A percentile compares a stretch with the other conserved stretches of the same genome.
Conservation (phyloP, 1,140 invertebrate genomes). For the Danaus melanippus region DNA sequence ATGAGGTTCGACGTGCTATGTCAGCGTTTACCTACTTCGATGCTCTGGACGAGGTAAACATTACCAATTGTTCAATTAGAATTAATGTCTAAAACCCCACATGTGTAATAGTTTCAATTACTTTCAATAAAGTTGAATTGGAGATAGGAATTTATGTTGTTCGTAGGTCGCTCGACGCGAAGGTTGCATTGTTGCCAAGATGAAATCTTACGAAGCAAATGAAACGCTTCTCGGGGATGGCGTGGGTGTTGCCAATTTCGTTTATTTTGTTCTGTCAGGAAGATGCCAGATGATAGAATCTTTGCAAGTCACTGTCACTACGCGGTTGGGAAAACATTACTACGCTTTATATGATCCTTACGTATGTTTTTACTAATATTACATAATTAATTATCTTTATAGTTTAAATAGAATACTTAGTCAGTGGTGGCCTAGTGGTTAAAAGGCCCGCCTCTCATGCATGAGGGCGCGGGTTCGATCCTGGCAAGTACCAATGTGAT, state of each 20-base stretch:
- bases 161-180: conserved; percentile 70
- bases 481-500: too few relatives aligned
- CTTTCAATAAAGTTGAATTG: too few relatives aligned
- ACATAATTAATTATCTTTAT: background rate
- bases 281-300: conserved; percentile 76
- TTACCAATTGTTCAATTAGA: conserved; percentile 2
- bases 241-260: conserved; percentile 74
- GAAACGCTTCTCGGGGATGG: conserved; percentile 77
- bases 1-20: conserved; percentile 73
- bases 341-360: conserved; percentile 69
- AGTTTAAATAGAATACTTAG: too few relatives aligned
- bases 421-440: too few relatives aligned
- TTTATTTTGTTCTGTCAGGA: conserved; percentile 76
- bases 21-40: conserved; percentile 77
- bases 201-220: conserved; percentile 70
- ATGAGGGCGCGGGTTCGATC: too few relatives aligned
- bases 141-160: background rate
- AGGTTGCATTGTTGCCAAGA: conserved; percentile 76
- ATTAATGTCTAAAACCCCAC: too few relatives aligned
- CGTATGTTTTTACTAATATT: conserved; percentile 30
- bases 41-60: conserved; percentile 67
- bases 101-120: conserved; percentile 1
- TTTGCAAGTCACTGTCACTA: conserved; percentile 61
- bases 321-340: conserved; percentile 45
- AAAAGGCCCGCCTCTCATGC: too few relatives aligned